These are phyloP conservation scores for Datnioides undecimradiatus DNA, from an alignment of 2,113 vertebrate species.

Conservation along the genomic window DNA sequence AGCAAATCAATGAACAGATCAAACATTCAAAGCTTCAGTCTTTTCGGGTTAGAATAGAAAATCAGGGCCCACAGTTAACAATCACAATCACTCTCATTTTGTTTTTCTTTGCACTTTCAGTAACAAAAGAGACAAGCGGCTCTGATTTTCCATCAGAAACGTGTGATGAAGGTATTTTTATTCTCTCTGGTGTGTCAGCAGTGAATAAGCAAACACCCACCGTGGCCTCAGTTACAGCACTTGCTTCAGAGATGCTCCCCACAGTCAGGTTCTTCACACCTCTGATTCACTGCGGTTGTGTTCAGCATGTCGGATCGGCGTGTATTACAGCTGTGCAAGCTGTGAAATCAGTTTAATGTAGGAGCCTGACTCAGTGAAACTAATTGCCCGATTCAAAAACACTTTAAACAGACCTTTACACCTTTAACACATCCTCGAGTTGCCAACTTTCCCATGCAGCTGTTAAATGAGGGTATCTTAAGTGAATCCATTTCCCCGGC, in stretches of 20 bases:
- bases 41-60: no score
- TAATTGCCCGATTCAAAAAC: neutral
- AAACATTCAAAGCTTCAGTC: neutral
- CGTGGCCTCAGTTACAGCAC: neutral
- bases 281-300: neutral
- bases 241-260: neutral
- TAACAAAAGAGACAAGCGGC: neutral
- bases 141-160: neutral
- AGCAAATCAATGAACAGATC: no score
- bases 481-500: slow-evolving; percentile 65
- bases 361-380: neutral
- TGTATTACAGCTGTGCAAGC: slow-evolving; percentile 11
- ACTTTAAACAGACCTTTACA: neutral
- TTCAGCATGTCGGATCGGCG: neutral
- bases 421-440: neutral
- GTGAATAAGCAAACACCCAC: slow-evolving; percentile 3
- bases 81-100: neutral
- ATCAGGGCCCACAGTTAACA: neutral
- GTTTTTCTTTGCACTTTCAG: neutral
- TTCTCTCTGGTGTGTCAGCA: neutral
- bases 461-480: slow-evolving; percentile 59
- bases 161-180: neutral
- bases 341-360: slow-evolving; percentile 1
- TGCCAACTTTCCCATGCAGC: slow-evolving; percentile 23
- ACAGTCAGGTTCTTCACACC: slow-evolving; percentile 1